Conservation (phyloP, 2,797 vertebrate genomes). For the Meriones psammophilus region DNA sequence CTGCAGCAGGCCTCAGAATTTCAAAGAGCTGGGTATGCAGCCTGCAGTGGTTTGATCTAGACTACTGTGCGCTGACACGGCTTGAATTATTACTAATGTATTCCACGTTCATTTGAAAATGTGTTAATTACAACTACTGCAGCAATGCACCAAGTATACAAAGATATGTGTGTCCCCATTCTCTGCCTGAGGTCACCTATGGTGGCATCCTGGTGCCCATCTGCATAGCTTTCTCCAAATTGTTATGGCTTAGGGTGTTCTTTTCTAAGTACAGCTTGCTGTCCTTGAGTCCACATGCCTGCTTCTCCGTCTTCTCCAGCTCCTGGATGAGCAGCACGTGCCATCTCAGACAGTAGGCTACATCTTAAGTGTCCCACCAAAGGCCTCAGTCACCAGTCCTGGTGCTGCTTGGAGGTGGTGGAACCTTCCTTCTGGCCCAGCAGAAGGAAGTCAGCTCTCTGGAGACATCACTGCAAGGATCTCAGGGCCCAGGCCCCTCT, state of each 20-base stretch:
- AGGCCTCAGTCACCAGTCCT: neutral
- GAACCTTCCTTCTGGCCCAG: neutral
- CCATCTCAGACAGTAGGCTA: neutral
- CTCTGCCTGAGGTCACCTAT: neutral
- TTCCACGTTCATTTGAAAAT: constrained; percentile 12
- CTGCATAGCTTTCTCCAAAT: neutral
- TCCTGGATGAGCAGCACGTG: neutral
- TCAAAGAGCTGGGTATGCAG: neutral
- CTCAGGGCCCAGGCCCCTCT: no score
- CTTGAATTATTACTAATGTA: neutral
- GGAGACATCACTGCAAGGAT: neutral
- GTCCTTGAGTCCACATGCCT: neutral
- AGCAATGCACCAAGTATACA: neutral
- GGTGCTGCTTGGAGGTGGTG: no score
- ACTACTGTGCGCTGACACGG: neutral
- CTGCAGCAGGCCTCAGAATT: neutral
- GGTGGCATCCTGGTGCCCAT: no score
- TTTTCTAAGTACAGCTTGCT: no score
- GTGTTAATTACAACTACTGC: neutral
- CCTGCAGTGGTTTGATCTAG: no score
- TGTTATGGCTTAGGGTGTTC: neutral
- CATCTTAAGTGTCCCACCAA: neutral
- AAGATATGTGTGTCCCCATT: neutral
- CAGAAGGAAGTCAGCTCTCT: neutral
- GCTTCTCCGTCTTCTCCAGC: neutral